phyloP scores from a whole-genome alignment of 1,140 invertebrate species.

The Drosophila murphyi region DNA sequence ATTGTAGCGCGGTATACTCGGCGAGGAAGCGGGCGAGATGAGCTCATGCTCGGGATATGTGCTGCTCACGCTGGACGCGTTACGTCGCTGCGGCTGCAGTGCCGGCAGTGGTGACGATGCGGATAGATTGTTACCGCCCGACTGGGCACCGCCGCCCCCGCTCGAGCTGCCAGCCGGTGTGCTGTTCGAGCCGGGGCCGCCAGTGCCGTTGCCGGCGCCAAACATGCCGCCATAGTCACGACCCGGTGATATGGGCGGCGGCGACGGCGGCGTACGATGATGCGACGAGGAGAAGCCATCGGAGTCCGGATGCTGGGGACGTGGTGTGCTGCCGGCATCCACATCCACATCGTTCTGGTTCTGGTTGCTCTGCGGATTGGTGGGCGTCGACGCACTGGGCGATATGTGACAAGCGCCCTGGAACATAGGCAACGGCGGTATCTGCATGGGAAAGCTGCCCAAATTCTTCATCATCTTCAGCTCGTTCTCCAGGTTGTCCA shows the following conservation, averaged over 20 bases:
- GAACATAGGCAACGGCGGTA: slow-evolving; percentile 83
- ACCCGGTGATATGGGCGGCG: slow-evolving; percentile 80
- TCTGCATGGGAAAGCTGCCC: slow-evolving; percentile 83
- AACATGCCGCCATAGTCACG: slow-evolving; percentile 80
- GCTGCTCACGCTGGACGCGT: slow-evolving; percentile 80
- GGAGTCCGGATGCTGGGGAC: slow-evolving; percentile 74
- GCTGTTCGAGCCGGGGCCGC: slow-evolving; percentile 64
- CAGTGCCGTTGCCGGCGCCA: slow-evolving; percentile 52
- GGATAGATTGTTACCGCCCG: slow-evolving; percentile 72
- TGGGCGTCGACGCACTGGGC: slow-evolving; percentile 76
- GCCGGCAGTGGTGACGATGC: slow-evolving; percentile 78
- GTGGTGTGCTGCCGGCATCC: slow-evolving; percentile 78
- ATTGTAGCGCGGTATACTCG: slow-evolving; percentile 82
- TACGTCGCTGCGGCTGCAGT: slow-evolving; percentile 73
- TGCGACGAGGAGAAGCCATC: slow-evolving; percentile 79
- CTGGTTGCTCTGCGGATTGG: slow-evolving; percentile 80
- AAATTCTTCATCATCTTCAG: slow-evolving; percentile 84
- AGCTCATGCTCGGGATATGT: slow-evolving; percentile 84
- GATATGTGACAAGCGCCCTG: slow-evolving; percentile 80
- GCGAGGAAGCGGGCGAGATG: slow-evolving; percentile 83
- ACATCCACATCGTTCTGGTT: slow-evolving; percentile 84
- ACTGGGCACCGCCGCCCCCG: slow-evolving; percentile 53
- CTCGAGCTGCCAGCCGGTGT: slow-evolving; percentile 77
- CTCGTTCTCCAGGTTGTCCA: slow-evolving; percentile 82
- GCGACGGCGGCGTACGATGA: slow-evolving; percentile 80